phyloP scores from a whole-genome alignment of 2,113 vertebrate species.

The Geothlypis trichas region DNA sequence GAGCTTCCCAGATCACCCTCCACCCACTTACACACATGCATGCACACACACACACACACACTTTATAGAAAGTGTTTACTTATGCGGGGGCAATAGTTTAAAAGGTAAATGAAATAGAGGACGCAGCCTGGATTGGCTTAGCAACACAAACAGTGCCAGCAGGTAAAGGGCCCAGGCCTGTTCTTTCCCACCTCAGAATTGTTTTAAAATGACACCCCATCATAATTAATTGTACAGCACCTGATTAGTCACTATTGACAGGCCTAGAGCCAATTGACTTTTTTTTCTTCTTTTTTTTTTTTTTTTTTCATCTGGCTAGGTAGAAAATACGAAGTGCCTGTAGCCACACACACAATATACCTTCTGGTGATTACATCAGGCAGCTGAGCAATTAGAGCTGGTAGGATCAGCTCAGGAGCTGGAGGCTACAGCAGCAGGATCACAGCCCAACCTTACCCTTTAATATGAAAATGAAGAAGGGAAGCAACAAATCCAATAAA shows the following conservation, averaged over 20 bases:
- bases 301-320: not conserved
- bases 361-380: conserved; percentile 36
- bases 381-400: conserved; percentile 44
- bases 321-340: conserved; percentile 37
- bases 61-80: conserved; percentile 65
- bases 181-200: conserved; percentile 65
- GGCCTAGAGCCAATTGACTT: conserved; percentile 44
- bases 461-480: conserved; percentile 61
- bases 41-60: conserved; percentile 24
- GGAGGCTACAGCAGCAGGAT: conserved; percentile 36
- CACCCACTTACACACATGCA: conserved; percentile 55
- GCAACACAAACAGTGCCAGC: conserved; percentile 69
- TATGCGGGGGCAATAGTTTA: conserved; percentile 68
- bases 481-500: conserved; percentile 47
- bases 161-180: conserved; percentile 64
- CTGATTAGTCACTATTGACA: conserved; percentile 70
- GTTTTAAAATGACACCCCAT: conserved; percentile 64
- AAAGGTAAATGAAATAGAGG: conserved; percentile 65
- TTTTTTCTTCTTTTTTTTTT: not conserved
- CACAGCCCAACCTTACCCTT: conserved; percentile 15
- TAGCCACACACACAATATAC: not conserved
- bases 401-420: not conserved
- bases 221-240: conserved; percentile 63
- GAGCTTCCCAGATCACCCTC: conserved; percentile 57
- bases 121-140: conserved; percentile 64